These are phyloP conservation scores for Echinops telfairi DNA, from an alignment of 2,113 vertebrate species.

Conservation along the genomic window DNA sequence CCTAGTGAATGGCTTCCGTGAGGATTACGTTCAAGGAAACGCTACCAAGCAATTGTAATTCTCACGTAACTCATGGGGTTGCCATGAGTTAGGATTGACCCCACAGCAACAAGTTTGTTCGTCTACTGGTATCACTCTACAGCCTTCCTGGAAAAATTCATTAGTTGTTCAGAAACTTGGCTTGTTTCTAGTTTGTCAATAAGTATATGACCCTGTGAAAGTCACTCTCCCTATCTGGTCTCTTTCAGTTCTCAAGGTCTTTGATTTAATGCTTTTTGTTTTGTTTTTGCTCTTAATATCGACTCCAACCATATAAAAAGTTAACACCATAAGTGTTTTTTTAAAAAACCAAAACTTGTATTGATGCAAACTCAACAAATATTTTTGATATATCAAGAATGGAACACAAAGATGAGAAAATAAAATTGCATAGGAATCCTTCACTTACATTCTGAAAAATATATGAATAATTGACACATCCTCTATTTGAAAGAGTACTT, in stretches of 20 bases:
- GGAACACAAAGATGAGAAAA: no score
- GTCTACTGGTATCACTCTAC: neutral
- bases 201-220: neutral
- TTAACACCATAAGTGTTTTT: no score
- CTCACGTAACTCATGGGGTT: neutral
- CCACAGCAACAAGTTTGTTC: neutral
- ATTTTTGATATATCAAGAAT: no score
- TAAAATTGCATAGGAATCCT: no score
- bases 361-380: no score
- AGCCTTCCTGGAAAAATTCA: constrained; percentile 25
- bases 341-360: no score
- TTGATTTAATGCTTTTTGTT: no score
- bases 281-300: no score
- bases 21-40: neutral
- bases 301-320: no score
- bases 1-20: neutral
- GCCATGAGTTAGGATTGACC: neutral
- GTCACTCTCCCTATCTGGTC: neutral
- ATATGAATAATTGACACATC: no score
- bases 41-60: neutral
- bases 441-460: no score
- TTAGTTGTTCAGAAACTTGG: neutral
- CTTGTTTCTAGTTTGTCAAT: neutral
- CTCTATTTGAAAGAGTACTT: no score
- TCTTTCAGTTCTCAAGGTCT: neutral